Percentiles rank a stretch among this genome's conserved stretches.
Conservation (phyloP, 2,113 vertebrate genomes). For the Thinocorus orbignyianus region DNA sequence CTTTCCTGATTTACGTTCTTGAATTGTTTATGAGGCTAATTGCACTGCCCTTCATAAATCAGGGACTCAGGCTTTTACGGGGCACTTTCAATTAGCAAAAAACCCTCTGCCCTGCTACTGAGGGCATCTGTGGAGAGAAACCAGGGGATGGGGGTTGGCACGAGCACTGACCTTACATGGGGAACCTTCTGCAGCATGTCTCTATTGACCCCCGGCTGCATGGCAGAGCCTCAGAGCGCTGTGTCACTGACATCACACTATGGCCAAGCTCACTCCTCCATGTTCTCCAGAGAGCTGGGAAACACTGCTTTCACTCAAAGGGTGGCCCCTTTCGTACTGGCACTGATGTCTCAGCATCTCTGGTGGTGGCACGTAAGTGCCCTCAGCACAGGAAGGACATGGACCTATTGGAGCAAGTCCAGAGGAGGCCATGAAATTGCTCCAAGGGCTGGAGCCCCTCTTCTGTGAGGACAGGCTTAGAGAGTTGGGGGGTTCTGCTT, state of each 20-base stretch:
- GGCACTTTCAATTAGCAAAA: neutral
- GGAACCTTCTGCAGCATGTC: rapidly evolving
- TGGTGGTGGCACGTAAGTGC: neutral
- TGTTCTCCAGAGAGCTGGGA: neutral
- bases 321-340: too few relatives aligned
- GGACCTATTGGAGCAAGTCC: too few relatives aligned
- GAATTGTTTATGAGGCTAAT: constrained; percentile 22
- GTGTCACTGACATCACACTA: neutral
- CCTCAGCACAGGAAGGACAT: too few relatives aligned
- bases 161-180: neutral
- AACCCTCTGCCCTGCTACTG: neutral
- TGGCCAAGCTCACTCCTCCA: neutral
- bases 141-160: neutral
- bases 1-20: neutral
- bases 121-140: neutral
- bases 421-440: too few relatives aligned
- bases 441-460: too few relatives aligned
- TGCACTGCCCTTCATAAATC: neutral
- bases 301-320: neutral
- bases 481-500: too few relatives aligned
- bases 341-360: neutral
- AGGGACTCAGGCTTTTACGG: neutral
- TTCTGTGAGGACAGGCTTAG: too few relatives aligned
- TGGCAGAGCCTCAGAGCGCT: neutral
- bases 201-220: neutral